Percentiles rank a stretch among this genome's conserved stretches.
These are phyloP conservation scores for Petrosia ficiformis DNA, from an alignment of 37 sponge, comb jelly and placozoan species.

Conservation along the genomic window DNA sequence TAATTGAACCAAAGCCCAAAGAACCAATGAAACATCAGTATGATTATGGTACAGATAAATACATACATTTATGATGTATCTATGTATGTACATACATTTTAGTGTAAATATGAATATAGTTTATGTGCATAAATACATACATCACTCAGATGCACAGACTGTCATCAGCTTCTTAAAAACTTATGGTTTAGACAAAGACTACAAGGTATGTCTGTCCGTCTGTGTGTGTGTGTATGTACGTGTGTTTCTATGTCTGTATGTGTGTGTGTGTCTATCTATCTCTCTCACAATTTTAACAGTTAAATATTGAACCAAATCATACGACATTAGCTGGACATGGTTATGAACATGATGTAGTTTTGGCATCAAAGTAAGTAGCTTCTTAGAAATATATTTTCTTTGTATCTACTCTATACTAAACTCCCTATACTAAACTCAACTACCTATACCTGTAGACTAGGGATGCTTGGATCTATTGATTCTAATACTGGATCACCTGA, in stretches of 20 bases:
- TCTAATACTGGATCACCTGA: conserved; percentile 74
- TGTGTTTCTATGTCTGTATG: no score
- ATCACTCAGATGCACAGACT: conserved; percentile 63
- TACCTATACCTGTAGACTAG: conserved; percentile 12
- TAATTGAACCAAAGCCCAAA: conserved; percentile 76
- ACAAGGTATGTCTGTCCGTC: conserved; percentile 35
- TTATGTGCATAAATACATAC: neutral
- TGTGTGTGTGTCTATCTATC: no score
- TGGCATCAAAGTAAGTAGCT: conserved; percentile 48
- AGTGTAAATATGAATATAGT: neutral
- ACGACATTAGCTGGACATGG: conserved; percentile 73
- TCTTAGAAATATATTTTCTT: neutral
- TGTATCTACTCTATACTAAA: neutral
- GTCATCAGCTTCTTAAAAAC: conserved; percentile 63
- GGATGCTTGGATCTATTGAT: conserved; percentile 68
- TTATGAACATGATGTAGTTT: conserved; percentile 63
- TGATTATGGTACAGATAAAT: conserved; percentile 54
- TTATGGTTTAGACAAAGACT: conserved; percentile 50
- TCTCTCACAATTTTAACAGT: conserved; percentile 8
- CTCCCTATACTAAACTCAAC: no score
- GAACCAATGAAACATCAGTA: conserved; percentile 78
- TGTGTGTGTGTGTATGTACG: neutral
- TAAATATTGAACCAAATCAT: conserved; percentile 80
- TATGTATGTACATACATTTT: neutral
- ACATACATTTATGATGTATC: neutral